phyloP scores from a whole-genome alignment of 2,888 invertebrate genomes.

The Erebia aethiops region DNA sequence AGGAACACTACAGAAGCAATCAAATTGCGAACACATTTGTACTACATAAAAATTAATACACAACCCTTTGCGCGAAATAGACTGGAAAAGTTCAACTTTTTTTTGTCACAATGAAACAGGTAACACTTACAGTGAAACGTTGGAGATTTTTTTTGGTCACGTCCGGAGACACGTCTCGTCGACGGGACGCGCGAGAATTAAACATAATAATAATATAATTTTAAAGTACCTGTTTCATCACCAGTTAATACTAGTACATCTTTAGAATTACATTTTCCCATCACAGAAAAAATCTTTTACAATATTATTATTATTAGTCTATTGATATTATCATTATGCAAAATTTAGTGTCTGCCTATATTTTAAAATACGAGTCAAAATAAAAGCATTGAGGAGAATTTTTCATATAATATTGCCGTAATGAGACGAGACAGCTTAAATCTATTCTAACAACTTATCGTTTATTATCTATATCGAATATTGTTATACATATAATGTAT shows the following conservation, averaged over 20 bases:
- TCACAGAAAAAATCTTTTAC: constrained; percentile 72
- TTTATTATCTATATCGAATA: constrained; percentile 72
- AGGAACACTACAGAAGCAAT: constrained; percentile 83
- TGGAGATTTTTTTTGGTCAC: constrained; percentile 30
- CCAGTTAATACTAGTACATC: constrained; percentile 73
- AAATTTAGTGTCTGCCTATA: constrained; percentile 73
- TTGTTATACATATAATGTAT: constrained; percentile 62
- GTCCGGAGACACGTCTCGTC: constrained; percentile 23
- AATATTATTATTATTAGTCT: constrained; percentile 60
- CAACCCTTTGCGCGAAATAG: constrained; percentile 83
- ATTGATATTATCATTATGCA: constrained; percentile 79
- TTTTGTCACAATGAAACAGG: constrained; percentile 67
- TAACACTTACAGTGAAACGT: constrained; percentile 41
- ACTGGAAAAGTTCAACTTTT: constrained; percentile 80
- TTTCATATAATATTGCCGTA: constrained; percentile 63
- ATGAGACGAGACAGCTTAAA: constrained; percentile 77
- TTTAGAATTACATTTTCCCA: constrained; percentile 79
- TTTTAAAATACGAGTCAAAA: constrained; percentile 60
- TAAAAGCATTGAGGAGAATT: constrained; percentile 70
- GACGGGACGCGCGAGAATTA: constrained; percentile 40
- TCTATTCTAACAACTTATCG: constrained; percentile 54
- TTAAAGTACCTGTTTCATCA: constrained; percentile 61
- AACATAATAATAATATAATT: constrained; percentile 43
- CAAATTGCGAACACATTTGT: constrained; percentile 83
- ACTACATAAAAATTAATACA: constrained; percentile 83